phyloP scores from a whole-genome alignment of 2,113 vertebrate genomes.

The Seriola dumerili region DNA sequence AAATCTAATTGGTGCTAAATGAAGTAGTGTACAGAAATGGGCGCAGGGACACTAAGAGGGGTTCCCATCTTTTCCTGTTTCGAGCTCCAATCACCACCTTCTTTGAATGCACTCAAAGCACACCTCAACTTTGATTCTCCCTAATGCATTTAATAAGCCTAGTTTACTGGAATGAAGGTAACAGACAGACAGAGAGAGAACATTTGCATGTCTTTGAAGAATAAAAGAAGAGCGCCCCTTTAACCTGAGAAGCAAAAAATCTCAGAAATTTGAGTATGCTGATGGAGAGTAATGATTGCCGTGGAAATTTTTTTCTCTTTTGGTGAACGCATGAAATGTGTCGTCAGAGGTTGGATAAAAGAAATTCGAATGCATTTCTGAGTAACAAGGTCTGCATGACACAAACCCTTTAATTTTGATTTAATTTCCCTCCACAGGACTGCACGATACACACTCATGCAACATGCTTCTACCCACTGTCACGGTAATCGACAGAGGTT shows the following conservation, averaged over 20 bases:
- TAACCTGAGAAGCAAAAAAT: slow-evolving; percentile 67
- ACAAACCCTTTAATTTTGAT: slow-evolving; percentile 14
- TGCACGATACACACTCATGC: slow-evolving; percentile 15
- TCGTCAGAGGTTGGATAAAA: slow-evolving; percentile 43
- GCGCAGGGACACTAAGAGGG: slow-evolving; percentile 78
- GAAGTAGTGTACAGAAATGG: slow-evolving; percentile 89
- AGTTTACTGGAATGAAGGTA: slow-evolving; percentile 72
- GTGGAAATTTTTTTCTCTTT: slow-evolving; percentile 39
- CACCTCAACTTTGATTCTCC: slow-evolving; percentile 81
- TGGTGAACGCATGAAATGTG: slow-evolving; percentile 39
- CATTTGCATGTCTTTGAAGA: slow-evolving; percentile 85
- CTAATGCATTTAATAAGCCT: slow-evolving; percentile 84
- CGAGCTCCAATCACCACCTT: slow-evolving; percentile 64
- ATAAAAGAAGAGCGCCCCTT: slow-evolving; percentile 72
- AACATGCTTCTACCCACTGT: slow-evolving; percentile 1
- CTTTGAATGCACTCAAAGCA: slow-evolving; percentile 74
- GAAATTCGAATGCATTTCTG: slow-evolving; percentile 42
- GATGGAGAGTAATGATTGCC: slow-evolving; percentile 72
- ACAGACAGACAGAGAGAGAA: slow-evolving; percentile 46
- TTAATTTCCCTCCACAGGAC: slow-evolving; percentile 25
- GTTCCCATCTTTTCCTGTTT: slow-evolving; percentile 64
- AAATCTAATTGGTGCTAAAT: slow-evolving; percentile 93
- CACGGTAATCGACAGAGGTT: slow-evolving; percentile 8
- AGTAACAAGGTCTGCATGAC: background rate
- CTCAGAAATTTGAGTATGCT: slow-evolving; percentile 51